Base-by-base conservation (phyloP, 2,113 vertebrate genomes). In the Rhynchopsitta pachyrhyncha region DNA sequence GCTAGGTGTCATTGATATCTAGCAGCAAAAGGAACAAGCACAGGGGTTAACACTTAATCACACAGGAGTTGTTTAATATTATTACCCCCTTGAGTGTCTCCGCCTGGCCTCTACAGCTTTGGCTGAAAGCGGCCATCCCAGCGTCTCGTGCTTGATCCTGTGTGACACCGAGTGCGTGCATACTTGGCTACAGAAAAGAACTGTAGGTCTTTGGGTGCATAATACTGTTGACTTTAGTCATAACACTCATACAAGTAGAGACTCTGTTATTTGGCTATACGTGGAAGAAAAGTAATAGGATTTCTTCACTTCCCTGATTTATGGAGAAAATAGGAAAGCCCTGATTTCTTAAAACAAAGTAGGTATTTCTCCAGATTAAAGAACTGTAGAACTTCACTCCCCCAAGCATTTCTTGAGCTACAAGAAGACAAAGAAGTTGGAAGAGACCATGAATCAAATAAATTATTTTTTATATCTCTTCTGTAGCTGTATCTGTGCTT, bases 361-460 rank as follows among this genome's bases (percentile, higher is more conserved):
- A 68, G 85, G 41, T 76, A 88, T 88, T 95, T 92, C 57, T 92
- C 49, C 63, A 90, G 81, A 95, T 77, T 62, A 80, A 88, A 81
- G 60, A 77, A 74, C 37, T 4, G 3, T 57, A 75, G 64, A 81
- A 68, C 60, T 86, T 88, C 73, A 80, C 50, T 90, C 75, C 80
- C 31, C 37, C n/a, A 74, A 83, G 47, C 4, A 8, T 88, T 92
- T 93, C 55, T 88, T 76, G 74, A 59, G 47, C 50, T 91, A 64
- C 31, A 70, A 62, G 52, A 90, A 76, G 63, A 88, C 35, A 90
- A 83, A 95, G 49, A 95, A 71, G 39, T 53, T 84, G 77, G 18
- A 92, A 93, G 27, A 67, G 17, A 77, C 69, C 88, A 78, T 93
- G 90, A 93, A 93, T 81, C 73, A 95, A 95, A 92, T 55, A 78